A percentile compares a stretch with the other conserved stretches of the same genome.
These are phyloP conservation scores for Petromus typicus DNA, from an alignment of 2,113 vertebrate genomes.

Conservation along the genomic window DNA sequence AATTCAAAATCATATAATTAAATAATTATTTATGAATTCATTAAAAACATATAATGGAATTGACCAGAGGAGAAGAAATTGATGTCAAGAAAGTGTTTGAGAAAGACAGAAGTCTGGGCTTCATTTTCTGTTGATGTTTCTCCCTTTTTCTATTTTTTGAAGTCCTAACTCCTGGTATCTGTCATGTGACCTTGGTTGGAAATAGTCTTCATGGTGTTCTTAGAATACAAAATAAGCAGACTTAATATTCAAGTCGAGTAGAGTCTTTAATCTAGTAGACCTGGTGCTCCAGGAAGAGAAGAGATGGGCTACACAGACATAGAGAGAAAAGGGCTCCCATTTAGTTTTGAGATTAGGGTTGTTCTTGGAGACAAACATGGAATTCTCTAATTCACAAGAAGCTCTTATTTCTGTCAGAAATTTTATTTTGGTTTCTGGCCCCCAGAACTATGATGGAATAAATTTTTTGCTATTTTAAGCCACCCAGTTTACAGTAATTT, in stretches of 20 bases:
- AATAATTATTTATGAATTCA: neutral
- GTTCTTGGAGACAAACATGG: neutral
- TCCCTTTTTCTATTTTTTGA: neutral
- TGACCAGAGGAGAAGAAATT: neutral
- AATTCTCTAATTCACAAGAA: neutral
- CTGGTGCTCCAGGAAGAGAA: neutral
- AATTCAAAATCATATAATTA: slow-evolving; percentile 3
- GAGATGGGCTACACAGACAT: neutral
- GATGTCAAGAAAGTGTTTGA: neutral
- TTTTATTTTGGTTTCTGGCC: neutral
- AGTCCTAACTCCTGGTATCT: neutral
- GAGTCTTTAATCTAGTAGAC: neutral
- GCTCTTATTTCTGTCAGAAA: neutral
- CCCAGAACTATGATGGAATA: neutral
- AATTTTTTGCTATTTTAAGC: neutral
- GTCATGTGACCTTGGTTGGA: neutral
- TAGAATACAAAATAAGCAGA: neutral
- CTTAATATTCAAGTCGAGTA: neutral
- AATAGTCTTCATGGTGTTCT: neutral
- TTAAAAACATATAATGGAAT: slow-evolving; percentile 44
- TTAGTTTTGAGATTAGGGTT: neutral
- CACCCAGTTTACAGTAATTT: neutral
- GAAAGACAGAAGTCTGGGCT: neutral
- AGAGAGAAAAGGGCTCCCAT: neutral
- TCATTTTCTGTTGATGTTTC: neutral